Evolutionary conservation across 2,797 vertebrate species (phyloP).

Genomic region (Buceros bicornis): DNA sequence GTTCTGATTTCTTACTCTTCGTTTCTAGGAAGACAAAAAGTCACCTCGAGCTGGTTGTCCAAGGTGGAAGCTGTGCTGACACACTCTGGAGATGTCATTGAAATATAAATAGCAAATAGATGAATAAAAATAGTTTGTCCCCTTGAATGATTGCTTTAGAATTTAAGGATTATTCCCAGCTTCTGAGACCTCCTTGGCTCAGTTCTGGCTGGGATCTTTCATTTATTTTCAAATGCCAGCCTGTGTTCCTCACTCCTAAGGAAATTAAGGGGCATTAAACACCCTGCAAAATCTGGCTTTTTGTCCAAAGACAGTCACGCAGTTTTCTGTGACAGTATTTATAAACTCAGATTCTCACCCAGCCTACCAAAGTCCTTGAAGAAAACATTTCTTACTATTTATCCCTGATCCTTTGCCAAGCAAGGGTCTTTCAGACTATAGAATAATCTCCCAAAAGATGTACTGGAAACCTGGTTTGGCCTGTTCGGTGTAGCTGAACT

Average conservation of each 20-base stretch:
- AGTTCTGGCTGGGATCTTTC: background rate
- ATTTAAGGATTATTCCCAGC: background rate
- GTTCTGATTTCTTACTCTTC: background rate
- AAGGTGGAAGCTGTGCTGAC: background rate
- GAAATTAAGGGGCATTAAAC: background rate
- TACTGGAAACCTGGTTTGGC: constrained; percentile 9
- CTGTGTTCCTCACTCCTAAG: background rate
- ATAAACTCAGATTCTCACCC: background rate
- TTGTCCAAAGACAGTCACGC: background rate
- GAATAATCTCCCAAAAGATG: background rate
- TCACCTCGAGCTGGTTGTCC: rapidly evolving
- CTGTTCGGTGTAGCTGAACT: background rate
- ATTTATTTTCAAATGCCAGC: background rate
- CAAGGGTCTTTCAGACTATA: background rate
- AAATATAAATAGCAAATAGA: constrained; percentile 21
- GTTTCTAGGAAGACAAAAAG: background rate
- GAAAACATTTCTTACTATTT: background rate
- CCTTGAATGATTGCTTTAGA: background rate
- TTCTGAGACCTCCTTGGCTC: background rate
- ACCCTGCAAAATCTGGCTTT: background rate
- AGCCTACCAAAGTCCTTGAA: background rate
- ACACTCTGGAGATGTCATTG: background rate
- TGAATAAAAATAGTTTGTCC: background rate
- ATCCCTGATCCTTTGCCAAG: constrained; percentile 7
- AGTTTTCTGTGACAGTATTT: constrained; percentile 1